A percentile compares a stretch with the other conserved stretches of the same genome.
phyloP scores from a whole-genome alignment of 2,888 invertebrate genomes.

The Trichacis sp. region DNA sequence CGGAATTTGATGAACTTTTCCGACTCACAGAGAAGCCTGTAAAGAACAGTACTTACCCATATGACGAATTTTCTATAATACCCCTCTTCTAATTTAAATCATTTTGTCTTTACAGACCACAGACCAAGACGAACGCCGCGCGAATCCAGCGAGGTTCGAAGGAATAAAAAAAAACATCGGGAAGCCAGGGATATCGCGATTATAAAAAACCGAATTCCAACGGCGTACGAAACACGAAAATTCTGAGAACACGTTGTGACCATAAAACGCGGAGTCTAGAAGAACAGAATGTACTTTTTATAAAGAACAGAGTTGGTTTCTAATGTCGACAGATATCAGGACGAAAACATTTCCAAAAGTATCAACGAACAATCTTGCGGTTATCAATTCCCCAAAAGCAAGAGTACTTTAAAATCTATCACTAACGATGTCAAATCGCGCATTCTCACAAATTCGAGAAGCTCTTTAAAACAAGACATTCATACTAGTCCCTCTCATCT shows the following conservation, averaged over 20 bases:
- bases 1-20: too few relatives aligned
- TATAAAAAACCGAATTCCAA: conserved; percentile 14
- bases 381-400: conserved; percentile 41
- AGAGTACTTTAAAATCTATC: conserved; percentile 39
- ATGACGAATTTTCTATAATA: too few relatives aligned
- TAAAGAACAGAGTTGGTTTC: conserved; percentile 16
- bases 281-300: conserved; percentile 25
- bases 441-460: conserved; percentile 35
- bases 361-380: conserved; percentile 46
- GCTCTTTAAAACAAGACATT: conserved; percentile 21
- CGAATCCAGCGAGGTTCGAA: conserved; percentile 42
- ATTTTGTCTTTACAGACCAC: background rate
- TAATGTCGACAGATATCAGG: conserved; percentile 15
- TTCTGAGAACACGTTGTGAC: conserved; percentile 1
- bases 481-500: conserved; percentile 37
- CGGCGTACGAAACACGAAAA: conserved; percentile 4
- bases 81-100: background rate
- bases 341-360: conserved; percentile 17
- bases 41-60: too few relatives aligned
- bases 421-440: conserved; percentile 19
- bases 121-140: conserved; percentile 45
- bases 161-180: conserved; percentile 14
- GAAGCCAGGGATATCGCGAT: conserved; percentile 13
- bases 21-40: too few relatives aligned
- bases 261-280: conserved; percentile 8